phyloP scores from a whole-genome alignment of 37 sponge, comb jelly and placozoan genomes.

The Spongia lamella region DNA sequence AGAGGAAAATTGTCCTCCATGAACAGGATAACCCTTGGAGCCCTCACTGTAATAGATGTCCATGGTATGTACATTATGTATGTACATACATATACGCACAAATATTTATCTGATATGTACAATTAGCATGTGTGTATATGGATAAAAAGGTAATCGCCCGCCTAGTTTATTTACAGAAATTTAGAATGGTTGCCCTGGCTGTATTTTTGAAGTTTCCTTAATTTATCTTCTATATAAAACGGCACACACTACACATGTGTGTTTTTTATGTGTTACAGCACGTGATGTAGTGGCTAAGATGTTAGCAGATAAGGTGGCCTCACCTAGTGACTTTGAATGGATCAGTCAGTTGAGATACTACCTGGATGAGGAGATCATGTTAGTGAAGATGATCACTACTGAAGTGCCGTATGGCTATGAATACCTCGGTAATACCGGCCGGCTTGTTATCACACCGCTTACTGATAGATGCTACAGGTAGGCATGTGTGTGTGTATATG shows the following conservation, averaged over 20 bases:
- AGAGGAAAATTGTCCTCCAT: slow-evolving; percentile 91
- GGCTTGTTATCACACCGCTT: slow-evolving; percentile 97
- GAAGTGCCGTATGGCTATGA: slow-evolving; percentile 96
- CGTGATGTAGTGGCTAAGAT: slow-evolving; percentile 94
- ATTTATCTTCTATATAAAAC: background rate
- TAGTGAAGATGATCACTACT: slow-evolving; percentile 97
- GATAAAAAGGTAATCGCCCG: background rate
- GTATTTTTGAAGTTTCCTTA: background rate
- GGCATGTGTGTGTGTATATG: background rate
- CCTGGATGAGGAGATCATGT: slow-evolving; percentile 75
- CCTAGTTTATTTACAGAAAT: background rate
- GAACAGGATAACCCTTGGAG: slow-evolving; percentile 93
- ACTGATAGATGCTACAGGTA: slow-evolving; percentile 94
- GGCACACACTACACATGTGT: background rate
- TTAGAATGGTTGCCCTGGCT: background rate
- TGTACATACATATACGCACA: background rate
- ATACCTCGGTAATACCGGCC: slow-evolving; percentile 96
- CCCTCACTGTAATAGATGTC: slow-evolving; percentile 97
- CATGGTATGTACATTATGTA: slow-evolving; percentile 66
- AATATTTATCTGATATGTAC: background rate
- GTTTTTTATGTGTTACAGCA: slow-evolving; percentile 50
- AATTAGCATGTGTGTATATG: too few relatives aligned
- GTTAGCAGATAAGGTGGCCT: slow-evolving; percentile 59
- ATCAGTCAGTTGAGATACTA: slow-evolving; percentile 97
- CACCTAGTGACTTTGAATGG: slow-evolving; percentile 93